Conservation (phyloP, 2,113 vertebrate genomes). For the Chionis minor region DNA sequence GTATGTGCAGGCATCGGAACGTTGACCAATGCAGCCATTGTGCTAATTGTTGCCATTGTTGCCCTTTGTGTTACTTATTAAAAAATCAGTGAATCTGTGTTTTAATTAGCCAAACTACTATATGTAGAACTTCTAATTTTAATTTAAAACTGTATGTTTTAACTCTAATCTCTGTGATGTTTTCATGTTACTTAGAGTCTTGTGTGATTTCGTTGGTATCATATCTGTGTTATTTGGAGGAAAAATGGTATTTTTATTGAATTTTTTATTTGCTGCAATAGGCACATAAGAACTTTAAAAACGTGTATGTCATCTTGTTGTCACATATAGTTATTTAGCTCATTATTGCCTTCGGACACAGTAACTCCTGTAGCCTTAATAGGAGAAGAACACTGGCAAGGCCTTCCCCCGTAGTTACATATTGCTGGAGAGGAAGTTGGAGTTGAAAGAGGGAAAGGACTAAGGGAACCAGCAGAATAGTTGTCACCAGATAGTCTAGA, state of each 20-base stretch:
- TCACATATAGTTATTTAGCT: not conserved
- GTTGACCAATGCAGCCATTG: not conserved
- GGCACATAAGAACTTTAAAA: not conserved
- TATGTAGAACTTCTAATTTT: not conserved
- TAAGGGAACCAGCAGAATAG: not conserved
- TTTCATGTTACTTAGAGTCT: not conserved
- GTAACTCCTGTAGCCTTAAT: not conserved
- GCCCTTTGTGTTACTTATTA: not conserved
- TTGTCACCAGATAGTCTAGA: not conserved
- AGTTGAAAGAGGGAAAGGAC: not conserved
- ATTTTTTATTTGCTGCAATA: not conserved
- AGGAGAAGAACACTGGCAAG: not conserved
- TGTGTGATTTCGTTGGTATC: not conserved
- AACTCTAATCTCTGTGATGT: not conserved
- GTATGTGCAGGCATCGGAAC: rapidly evolving
- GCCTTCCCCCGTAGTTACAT: rapidly evolving
- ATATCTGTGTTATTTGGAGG: not conserved
- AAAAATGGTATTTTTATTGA: not conserved
- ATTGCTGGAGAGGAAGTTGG: not conserved
- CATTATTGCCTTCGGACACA: not conserved
- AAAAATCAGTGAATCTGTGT: not conserved
- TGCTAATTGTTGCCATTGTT: not conserved
- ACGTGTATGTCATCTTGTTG: not conserved
- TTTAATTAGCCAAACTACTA: not conserved
- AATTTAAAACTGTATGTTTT: not conserved